Percentiles rank a stretch among this genome's conserved stretches.
These are phyloP conservation scores for Octodonta nipae DNA, from an alignment of 2,888 invertebrate species.

Conservation along the genomic window DNA sequence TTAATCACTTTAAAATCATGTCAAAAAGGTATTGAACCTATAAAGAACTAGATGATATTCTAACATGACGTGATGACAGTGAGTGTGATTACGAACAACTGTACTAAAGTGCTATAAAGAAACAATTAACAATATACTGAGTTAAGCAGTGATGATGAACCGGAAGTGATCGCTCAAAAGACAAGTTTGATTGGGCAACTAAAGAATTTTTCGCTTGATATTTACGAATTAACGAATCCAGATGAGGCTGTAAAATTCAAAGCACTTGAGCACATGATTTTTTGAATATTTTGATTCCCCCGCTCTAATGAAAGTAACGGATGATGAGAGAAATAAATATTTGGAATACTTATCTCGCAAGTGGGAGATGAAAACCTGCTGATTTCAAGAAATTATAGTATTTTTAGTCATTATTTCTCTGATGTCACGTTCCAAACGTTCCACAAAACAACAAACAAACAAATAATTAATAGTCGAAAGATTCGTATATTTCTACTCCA, in stretches of 20 bases:
- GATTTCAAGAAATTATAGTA: conserved; percentile 1
- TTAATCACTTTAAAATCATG: no score
- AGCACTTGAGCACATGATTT: no score
- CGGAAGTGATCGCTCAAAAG: background rate
- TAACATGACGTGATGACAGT: conserved; percentile 1
- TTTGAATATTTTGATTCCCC: conserved; percentile 1
- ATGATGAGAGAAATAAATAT: conserved; percentile 1
- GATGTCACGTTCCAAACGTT: conserved; percentile 1
- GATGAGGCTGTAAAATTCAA: no score
- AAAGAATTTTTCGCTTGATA: background rate
- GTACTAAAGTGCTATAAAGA: background rate
- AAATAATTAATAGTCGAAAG: conserved; percentile 1
- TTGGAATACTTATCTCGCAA: background rate
- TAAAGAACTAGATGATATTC: background rate
- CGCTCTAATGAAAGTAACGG: background rate
- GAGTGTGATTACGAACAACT: background rate
- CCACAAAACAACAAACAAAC: no score
- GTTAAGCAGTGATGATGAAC: background rate
- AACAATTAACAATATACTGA: conserved; percentile 1
- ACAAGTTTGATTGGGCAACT: background rate
- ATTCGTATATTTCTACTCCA: conserved; percentile 1
- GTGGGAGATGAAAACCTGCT: background rate
- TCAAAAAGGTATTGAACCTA: no score
- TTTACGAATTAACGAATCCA: no score
- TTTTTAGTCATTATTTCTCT: conserved; percentile 1